Evolutionary conservation across 2,888 invertebrate species (phyloP).

Genomic region (Anthophora plumipes): DNA sequence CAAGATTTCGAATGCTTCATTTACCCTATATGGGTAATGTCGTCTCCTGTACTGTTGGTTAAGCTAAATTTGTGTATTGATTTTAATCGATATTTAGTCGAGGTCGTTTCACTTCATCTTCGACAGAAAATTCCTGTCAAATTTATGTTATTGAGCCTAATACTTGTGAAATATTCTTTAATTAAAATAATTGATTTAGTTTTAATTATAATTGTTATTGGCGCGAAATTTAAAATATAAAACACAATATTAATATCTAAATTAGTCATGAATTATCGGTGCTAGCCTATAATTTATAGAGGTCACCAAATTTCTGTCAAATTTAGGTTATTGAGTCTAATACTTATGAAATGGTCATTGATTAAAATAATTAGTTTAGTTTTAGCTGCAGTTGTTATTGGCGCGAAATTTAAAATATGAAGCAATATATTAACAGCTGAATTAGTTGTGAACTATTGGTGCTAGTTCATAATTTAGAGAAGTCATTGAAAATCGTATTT

Average conservation of each 20-base stretch:
- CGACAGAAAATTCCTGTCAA: too few relatives aligned
- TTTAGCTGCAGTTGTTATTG: constrained; percentile 1
- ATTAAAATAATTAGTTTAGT: constrained; percentile 17
- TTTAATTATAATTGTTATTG: background rate
- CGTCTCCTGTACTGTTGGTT: too few relatives aligned
- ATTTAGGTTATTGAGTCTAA: background rate
- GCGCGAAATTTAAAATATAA: background rate
- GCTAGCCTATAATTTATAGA: background rate
- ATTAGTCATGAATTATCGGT: background rate
- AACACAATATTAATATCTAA: background rate
- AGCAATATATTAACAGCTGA: background rate
- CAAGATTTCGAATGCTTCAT: constrained; percentile 35
- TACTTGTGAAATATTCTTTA: too few relatives aligned
- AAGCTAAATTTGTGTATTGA: background rate
- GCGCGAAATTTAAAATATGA: background rate
- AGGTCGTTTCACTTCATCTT: background rate
- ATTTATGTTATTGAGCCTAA: background rate
- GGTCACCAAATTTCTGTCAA: background rate
- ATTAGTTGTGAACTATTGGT: background rate
- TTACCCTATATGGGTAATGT: background rate
- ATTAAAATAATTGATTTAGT: constrained; percentile 16
- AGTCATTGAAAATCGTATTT: background rate
- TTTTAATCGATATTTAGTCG: background rate
- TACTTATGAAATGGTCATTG: background rate
- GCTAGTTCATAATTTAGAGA: background rate